These are phyloP conservation scores for Rhyacichthys aspro DNA, from an alignment of 2,797 vertebrate species.

Conservation along the genomic window DNA sequence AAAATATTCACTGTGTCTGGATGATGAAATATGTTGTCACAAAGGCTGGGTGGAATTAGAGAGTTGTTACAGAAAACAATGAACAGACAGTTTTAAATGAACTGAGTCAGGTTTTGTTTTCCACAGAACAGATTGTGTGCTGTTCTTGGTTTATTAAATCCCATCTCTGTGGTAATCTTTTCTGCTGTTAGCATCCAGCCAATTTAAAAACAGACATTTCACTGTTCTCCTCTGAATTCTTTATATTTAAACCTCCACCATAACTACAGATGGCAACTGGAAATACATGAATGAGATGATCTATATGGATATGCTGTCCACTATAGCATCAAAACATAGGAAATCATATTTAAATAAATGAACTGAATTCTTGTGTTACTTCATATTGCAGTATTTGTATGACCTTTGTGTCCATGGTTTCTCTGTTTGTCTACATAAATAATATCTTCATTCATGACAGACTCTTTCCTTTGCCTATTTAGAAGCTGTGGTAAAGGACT, in stretches of 20 bases:
- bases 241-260: too few species aligned
- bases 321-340: too few species aligned
- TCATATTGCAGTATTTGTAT: too few species aligned
- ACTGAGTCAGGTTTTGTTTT: conserved; percentile 16
- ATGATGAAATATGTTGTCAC: conserved; percentile 48
- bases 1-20: conserved; percentile 46
- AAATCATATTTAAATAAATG: too few species aligned
- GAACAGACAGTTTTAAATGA: conserved; percentile 22
- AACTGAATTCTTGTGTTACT: too few species aligned
- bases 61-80: conserved; percentile 28
- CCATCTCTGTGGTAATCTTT: background rate
- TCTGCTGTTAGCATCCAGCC: conserved; percentile 26
- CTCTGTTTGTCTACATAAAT: background rate
- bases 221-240: too few species aligned
- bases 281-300: too few species aligned
- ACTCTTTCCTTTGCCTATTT: background rate
- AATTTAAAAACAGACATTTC: background rate
- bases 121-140: conserved; percentile 9
- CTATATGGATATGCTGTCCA: too few species aligned
- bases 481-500: background rate
- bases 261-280: too few species aligned
- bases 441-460: background rate
- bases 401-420: background rate
- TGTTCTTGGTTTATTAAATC: conserved; percentile 41
- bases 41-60: too few species aligned